Conservation (phyloP, 2,113 vertebrate species). For the Acrocephalus kingi region DNA sequence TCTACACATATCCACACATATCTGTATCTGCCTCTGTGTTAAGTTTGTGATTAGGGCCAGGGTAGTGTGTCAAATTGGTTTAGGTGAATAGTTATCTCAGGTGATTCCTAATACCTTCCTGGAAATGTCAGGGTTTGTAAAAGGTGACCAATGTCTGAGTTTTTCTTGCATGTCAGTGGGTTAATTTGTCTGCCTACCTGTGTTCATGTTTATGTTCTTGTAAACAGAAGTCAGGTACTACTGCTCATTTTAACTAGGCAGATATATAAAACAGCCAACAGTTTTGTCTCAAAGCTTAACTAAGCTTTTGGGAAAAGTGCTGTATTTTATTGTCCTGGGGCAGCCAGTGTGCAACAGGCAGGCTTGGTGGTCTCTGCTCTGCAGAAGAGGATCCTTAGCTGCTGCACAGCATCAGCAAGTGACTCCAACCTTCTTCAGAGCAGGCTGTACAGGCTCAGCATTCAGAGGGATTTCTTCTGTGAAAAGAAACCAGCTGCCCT, state of each 20-base stretch:
- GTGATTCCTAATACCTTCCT: background rate
- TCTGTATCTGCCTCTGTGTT: background rate
- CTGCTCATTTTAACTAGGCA: background rate
- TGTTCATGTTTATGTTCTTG: background rate
- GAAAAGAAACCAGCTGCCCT: background rate
- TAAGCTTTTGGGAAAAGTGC: background rate
- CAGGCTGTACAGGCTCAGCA: no score
- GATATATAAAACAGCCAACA: background rate
- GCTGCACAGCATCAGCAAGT: background rate
- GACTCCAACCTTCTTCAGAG: background rate
- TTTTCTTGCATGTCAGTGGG: background rate
- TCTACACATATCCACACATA: background rate
- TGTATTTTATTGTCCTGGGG: background rate
- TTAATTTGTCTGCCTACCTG: background rate
- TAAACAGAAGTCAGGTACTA: background rate
- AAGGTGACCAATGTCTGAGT: background rate
- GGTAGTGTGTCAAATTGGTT: background rate
- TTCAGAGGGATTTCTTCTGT: background rate
- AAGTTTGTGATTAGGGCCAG: background rate
- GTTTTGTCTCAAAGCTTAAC: background rate
- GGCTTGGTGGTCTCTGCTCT: background rate
- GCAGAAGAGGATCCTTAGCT: background rate
- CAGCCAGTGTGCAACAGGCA: background rate
- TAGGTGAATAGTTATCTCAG: background rate
- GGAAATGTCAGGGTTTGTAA: background rate